Conservation (phyloP, 2,113 vertebrate species). For the Noturus placidus region DNA sequence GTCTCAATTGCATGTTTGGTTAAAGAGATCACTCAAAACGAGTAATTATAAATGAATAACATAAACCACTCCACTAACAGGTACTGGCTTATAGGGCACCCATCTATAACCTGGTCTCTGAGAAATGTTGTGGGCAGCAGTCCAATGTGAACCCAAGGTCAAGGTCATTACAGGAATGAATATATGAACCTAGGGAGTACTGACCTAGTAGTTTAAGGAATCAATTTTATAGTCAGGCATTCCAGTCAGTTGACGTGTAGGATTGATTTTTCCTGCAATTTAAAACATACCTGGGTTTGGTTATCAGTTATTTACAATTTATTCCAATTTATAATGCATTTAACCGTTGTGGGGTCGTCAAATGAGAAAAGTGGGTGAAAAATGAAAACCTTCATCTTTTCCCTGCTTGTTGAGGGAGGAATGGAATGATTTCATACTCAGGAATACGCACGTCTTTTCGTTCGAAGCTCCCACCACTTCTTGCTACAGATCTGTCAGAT, state of each 20-base stretch:
- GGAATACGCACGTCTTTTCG: conserved; percentile 8
- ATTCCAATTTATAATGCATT: background rate
- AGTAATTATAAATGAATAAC: background rate
- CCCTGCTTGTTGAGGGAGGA: background rate
- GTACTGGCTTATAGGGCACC: background rate
- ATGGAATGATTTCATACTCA: background rate
- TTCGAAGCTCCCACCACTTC: conserved; percentile 30
- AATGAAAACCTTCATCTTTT: conserved; percentile 4
- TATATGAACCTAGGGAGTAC: background rate
- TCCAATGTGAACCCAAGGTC: background rate
- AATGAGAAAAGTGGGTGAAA: background rate
- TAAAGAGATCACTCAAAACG: background rate
- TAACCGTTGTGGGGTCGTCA: background rate
- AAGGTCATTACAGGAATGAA: background rate
- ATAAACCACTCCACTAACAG: background rate
- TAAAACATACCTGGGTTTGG: background rate
- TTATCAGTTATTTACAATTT: background rate
- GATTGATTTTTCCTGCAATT: background rate
- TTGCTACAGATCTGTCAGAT: conserved; percentile 48
- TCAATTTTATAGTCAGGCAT: background rate
- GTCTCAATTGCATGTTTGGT: background rate
- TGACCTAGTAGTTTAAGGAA: background rate
- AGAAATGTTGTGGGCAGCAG: background rate
- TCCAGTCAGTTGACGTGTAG: background rate
- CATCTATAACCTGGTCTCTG: background rate